phyloP scores from a whole-genome alignment of 2,113 vertebrate genomes.

The Odontophorus gujanensis region DNA sequence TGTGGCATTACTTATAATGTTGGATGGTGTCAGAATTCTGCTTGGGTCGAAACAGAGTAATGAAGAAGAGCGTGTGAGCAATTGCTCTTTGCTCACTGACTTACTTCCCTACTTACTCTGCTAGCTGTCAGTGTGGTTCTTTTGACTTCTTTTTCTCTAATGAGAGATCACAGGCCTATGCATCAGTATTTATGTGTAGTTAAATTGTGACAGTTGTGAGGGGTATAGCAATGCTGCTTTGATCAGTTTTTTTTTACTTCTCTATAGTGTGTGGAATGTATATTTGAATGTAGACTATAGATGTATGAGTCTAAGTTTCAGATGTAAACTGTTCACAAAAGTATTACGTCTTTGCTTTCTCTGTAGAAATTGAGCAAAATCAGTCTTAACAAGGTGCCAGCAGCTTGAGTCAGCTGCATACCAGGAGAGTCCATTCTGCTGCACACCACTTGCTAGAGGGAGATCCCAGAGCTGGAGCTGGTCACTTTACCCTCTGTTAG shows the following conservation, averaged over 20 bases:
- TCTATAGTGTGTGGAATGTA: too few relatives aligned
- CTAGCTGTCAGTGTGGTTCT: not conserved
- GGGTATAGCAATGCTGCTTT: not conserved
- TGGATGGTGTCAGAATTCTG: too few relatives aligned
- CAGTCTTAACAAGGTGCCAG: not conserved
- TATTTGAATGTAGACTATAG: accelerated
- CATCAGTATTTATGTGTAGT: accelerated
- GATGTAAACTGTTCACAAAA: not conserved
- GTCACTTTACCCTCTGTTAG: not conserved
- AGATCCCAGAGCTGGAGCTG: not conserved
- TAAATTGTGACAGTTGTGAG: not conserved
- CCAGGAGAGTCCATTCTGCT: accelerated
- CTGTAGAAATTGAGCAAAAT: not conserved
- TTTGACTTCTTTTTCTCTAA: not conserved
- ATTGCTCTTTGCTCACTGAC: not conserved
- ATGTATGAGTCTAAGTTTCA: too few relatives aligned
- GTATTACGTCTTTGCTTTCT: accelerated
- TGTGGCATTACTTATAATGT: accelerated
- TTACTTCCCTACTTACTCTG: not conserved
- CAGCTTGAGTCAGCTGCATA: not conserved
- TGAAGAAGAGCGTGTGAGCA: accelerated
- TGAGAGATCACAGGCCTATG: not conserved
- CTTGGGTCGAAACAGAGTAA: accelerated
- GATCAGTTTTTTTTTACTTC: accelerated
- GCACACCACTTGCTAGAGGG: not conserved